Evolutionary conservation across 2,113 vertebrate genomes (phyloP), one percentile per base, ranked within the genome.

Genomic region (Nothobranchius furzeri): DNA sequence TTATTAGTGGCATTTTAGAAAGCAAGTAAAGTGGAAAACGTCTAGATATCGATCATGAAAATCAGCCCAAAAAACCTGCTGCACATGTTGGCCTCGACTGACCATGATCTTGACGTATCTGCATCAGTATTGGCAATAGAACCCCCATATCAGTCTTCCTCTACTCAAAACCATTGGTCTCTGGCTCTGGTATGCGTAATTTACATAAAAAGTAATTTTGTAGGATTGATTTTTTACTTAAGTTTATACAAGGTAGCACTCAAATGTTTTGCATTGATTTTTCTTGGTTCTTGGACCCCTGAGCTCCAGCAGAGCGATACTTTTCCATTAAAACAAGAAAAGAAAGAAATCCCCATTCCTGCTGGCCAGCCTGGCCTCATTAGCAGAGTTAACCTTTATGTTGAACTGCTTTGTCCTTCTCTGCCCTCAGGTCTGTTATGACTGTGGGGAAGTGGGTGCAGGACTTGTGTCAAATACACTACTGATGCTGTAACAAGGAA

Each of bases 381-480:
- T 91, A 91, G 63, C 54, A 12, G 75, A 72, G 73, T 85, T 85
- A 87, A 82, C 79, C 79, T 91, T 87, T 73, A 83, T 77, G 82
- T 75, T 70, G 66, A 62, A 7, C 65, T 17, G 58, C 64, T 78
- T 74, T 69, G 68, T 82, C 74, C 52, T 52, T 36, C 75, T 62
- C 45, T 87, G 85, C 84, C 86, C 87, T 77, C 37, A 0, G 88
- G 88, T 86, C 70, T 91, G 81, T 90, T 91, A 85, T 89, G 87
- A 70, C 88, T 88, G 73, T 72, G 68, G 82, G 81, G 88, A 85
- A 85, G 87, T 75, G 52, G 74, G 69, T 83, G 81, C 73, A 74
- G 76, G 76, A 76, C 78, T 82, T 65, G 76, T 81, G 78, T 90
- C 85, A 87, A 83, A 88, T 83, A 84, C 61, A 70, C 79, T 74